phyloP scores from a whole-genome alignment of 2,797 vertebrate species.

The Chiloscyllium punctatum region DNA sequence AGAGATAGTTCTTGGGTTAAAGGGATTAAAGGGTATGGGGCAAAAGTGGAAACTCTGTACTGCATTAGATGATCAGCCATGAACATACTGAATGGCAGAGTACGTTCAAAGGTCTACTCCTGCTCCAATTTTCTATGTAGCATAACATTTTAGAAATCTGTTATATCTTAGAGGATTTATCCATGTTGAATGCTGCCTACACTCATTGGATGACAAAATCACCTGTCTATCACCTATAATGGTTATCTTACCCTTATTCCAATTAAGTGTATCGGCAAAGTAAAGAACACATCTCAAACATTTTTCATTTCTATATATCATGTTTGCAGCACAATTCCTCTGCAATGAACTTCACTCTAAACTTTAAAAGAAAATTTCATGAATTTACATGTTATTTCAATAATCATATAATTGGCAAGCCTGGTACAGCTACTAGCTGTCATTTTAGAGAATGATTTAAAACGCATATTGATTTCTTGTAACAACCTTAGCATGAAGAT shows the following conservation, averaged over 20 bases:
- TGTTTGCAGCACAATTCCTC: not conserved
- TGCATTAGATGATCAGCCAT: no score
- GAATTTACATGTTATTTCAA: not conserved
- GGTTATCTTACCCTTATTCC: not conserved
- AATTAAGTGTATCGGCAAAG: not conserved
- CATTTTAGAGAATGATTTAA: not conserved
- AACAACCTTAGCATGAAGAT: not conserved
- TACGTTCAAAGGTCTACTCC: no score
- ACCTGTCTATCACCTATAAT: not conserved
- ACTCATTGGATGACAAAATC: not conserved
- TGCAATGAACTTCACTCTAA: not conserved
- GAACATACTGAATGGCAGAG: no score
- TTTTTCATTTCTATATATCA: not conserved
- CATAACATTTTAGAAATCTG: not conserved
- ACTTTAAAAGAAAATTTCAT: not conserved
- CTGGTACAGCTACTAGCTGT: not conserved
- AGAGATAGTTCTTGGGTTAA: no score
- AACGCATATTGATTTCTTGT: not conserved
- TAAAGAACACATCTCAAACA: not conserved
- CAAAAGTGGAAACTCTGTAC: no score
- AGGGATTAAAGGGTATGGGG: no score
- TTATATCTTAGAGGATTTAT: not conserved
- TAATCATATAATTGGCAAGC: not conserved
- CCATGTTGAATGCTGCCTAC: not conserved
- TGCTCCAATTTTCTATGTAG: no score